A percentile compares a stretch with the other conserved stretches of the same genome.
phyloP scores from a whole-genome alignment of 1,140 invertebrate species.

The Papilio machaon region DNA sequence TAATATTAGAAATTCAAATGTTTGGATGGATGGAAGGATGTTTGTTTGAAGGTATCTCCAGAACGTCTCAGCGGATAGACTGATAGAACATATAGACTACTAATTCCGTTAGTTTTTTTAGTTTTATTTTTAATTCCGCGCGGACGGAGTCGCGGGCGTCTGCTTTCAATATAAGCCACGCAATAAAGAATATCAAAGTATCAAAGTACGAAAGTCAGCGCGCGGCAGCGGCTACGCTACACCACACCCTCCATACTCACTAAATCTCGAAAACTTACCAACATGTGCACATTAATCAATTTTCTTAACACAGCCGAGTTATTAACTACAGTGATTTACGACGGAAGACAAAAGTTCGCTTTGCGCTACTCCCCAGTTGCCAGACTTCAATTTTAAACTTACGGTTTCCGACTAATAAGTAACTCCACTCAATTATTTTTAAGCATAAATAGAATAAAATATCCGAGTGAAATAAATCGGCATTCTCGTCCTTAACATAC shows the following conservation, averaged over 20 bases:
- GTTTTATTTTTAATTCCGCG: too few relatives aligned
- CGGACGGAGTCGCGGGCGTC: too few relatives aligned
- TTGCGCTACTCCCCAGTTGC: slow-evolving; percentile 30
- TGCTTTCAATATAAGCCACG: neutral
- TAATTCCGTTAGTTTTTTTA: too few relatives aligned
- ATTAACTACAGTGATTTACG: slow-evolving; percentile 67
- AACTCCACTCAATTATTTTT: neutral
- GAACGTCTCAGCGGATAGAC: too few relatives aligned
- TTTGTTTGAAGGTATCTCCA: too few relatives aligned
- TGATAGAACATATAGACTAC: too few relatives aligned
- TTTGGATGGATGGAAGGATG: too few relatives aligned
- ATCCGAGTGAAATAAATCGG: neutral
- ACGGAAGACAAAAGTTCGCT: slow-evolving; percentile 54
- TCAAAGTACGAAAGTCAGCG: slow-evolving; percentile 40
- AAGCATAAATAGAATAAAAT: neutral
- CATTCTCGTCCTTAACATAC: neutral
- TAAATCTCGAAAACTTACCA: slow-evolving; percentile 70
- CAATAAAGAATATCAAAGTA: slow-evolving; percentile 3
- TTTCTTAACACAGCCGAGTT: slow-evolving; percentile 66
- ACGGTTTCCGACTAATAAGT: slow-evolving; percentile 1
- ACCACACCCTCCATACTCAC: slow-evolving; percentile 66
- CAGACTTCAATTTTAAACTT: slow-evolving; percentile 29
- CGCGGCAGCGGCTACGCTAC: slow-evolving; percentile 53
- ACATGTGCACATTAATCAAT: slow-evolving; percentile 74
- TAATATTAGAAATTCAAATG: too few relatives aligned